Percentiles rank a stretch among this genome's conserved stretches.
These are phyloP conservation scores for Neosalanx taihuensis DNA, from an alignment of 2,797 vertebrate genomes.

Conservation along the genomic window DNA sequence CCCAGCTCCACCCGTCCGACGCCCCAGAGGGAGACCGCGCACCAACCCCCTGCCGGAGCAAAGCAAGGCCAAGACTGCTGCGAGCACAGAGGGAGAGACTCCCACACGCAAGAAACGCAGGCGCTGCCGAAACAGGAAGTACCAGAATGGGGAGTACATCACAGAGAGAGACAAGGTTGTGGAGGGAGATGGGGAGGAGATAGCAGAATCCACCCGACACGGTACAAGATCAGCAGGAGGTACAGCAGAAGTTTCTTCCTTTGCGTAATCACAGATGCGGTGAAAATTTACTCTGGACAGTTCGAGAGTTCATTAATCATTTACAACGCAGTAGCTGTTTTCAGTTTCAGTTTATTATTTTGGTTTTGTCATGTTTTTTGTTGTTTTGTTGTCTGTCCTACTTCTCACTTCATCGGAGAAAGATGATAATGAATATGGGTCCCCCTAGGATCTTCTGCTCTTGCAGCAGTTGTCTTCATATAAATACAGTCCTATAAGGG, in stretches of 20 bases:
- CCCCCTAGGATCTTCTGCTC: not conserved
- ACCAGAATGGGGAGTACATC: conserved; percentile 93
- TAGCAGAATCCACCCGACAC: conserved; percentile 39
- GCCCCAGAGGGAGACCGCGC: conserved; percentile 83
- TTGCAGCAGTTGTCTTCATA: not conserved
- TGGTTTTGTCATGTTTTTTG: not conserved
- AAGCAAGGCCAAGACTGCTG: conserved; percentile 69
- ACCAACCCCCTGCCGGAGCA: conserved; percentile 74
- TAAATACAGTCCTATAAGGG: not conserved
- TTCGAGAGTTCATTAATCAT: not conserved
- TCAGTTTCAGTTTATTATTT: not conserved
- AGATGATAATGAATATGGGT: not conserved
- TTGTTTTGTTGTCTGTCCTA: not conserved
- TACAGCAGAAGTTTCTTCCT: conserved; percentile 31
- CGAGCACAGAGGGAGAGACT: conserved; percentile 60
- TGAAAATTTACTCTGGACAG: not conserved
- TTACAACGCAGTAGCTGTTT: not conserved
- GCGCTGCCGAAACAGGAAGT: conserved; percentile 89
- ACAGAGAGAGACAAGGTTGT: conserved; percentile 86
- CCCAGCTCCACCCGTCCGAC: conserved; percentile 56
- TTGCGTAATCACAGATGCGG: not conserved
- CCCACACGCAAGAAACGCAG: conserved; percentile 84
- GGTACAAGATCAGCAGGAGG: conserved; percentile 54
- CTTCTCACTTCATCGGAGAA: not conserved
- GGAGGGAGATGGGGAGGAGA: conserved; percentile 63